Conservation (phyloP, 37 sponge, comb jelly and placozoan genomes). For the Halisarca cf. caerulea region DNA sequence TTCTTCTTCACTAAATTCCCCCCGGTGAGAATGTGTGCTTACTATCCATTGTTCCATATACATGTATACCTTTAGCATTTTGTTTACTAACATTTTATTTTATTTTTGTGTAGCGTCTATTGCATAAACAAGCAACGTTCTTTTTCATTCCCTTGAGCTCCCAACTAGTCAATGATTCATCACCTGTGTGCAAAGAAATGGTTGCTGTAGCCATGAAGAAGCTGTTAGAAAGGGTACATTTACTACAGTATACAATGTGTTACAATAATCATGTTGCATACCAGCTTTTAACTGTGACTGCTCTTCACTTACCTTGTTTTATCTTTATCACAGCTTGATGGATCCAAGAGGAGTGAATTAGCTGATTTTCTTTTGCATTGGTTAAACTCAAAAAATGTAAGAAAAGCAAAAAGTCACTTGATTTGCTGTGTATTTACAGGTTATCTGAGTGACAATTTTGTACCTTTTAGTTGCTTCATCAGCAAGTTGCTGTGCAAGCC, state of each 20-base stretch:
- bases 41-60: background rate
- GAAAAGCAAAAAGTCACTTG: background rate
- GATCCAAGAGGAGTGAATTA: conserved; percentile 31
- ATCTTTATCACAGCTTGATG: conserved; percentile 34
- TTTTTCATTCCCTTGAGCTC: conserved; percentile 77
- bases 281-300: no score
- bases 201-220: conserved; percentile 52
- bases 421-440: background rate
- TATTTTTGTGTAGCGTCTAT: conserved; percentile 26
- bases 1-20: conserved; percentile 76
- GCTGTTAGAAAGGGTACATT: conserved; percentile 56
- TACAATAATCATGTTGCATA: no score
- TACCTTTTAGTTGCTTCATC: conserved; percentile 69
- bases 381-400: conserved; percentile 39
- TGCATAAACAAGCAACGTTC: conserved; percentile 53
- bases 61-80: background rate
- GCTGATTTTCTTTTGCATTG: conserved; percentile 29
- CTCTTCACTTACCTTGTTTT: background rate
- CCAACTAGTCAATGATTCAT: conserved; percentile 82
- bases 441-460: background rate
- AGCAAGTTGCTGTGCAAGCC: conserved; percentile 54
- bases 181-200: conserved; percentile 62
- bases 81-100: background rate
- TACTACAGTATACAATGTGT: no score
- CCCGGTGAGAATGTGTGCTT: conserved; percentile 39